Percentiles rank a stretch among this genome's conserved stretches.
These are phyloP conservation scores for Euura lappo DNA, from an alignment of 1,140 invertebrate genomes.

Conservation along the genomic window DNA sequence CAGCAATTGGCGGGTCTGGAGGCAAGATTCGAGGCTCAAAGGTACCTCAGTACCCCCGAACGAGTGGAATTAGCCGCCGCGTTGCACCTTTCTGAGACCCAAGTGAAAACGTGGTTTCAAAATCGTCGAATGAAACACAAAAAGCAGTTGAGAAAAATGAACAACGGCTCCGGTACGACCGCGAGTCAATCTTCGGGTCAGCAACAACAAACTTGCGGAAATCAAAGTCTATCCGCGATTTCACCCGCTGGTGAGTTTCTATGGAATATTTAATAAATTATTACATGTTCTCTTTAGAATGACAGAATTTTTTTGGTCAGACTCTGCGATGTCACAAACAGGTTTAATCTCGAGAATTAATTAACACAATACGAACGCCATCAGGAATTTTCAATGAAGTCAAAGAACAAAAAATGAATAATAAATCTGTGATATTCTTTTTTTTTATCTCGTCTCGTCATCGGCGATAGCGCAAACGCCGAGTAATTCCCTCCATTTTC, in stretches of 20 bases:
- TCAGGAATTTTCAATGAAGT: too few relatives aligned
- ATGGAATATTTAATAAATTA: too few relatives aligned
- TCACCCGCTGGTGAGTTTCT: slow-evolving; percentile 50
- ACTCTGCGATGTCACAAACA: too few relatives aligned
- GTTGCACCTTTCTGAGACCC: slow-evolving; percentile 94
- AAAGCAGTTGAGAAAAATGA: slow-evolving; percentile 84
- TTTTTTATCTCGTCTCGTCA: too few relatives aligned
- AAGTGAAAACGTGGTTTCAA: slow-evolving; percentile 99
- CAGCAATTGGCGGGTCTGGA: slow-evolving; percentile 94
- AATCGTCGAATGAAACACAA: slow-evolving; percentile 98
- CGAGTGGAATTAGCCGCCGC: slow-evolving; percentile 91
- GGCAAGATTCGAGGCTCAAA: slow-evolving; percentile 93
- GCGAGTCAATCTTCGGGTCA: slow-evolving; percentile 32
- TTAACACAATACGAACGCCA: too few relatives aligned
- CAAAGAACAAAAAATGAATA: too few relatives aligned
- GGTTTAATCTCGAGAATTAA: too few relatives aligned
- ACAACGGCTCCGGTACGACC: slow-evolving; percentile 58
- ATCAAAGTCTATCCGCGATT: slow-evolving; percentile 41
- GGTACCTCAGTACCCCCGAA: slow-evolving; percentile 97
- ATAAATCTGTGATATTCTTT: too few relatives aligned
- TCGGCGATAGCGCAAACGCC: too few relatives aligned
- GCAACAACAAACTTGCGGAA: slow-evolving; percentile 29
- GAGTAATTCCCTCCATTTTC: too few relatives aligned
- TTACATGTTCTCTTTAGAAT: too few relatives aligned
- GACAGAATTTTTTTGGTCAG: too few relatives aligned